phyloP scores from a whole-genome alignment of 2,888 invertebrate species.

The Macrostomum cliftonense region DNA sequence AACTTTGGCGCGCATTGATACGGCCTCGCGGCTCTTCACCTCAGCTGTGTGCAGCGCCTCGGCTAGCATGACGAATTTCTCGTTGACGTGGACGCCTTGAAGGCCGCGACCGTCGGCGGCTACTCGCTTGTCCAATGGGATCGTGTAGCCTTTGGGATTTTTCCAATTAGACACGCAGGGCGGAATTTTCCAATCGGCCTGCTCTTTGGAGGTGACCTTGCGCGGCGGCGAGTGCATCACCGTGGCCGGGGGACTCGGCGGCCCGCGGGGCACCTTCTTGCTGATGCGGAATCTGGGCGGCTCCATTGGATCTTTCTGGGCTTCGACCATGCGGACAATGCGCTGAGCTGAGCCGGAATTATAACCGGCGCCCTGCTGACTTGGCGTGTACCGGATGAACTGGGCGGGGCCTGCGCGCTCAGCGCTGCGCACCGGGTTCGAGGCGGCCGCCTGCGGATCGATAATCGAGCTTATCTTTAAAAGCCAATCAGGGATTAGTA shows the following conservation, averaged over 20 bases:
- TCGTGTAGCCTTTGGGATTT: constrained; percentile 93
- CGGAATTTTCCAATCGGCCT: constrained; percentile 96
- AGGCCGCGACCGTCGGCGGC: constrained; percentile 93
- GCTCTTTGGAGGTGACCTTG: constrained; percentile 86
- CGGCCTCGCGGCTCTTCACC: constrained; percentile 66
- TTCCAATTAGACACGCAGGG: constrained; percentile 99
- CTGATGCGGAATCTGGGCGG: constrained; percentile 93
- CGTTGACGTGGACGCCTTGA: constrained; percentile 80
- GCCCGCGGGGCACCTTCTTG: constrained; percentile 91
- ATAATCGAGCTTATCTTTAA: no score
- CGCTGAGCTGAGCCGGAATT: constrained; percentile 93
- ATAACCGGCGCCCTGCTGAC: constrained; percentile 77
- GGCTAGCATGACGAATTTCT: constrained; percentile 92
- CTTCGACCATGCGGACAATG: constrained; percentile 82
- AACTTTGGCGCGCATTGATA: constrained; percentile 80
- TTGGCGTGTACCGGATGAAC: constrained; percentile 90
- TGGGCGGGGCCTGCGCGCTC: constrained; percentile 80
- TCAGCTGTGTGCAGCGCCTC: constrained; percentile 95
- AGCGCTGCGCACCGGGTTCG: constrained; percentile 83
- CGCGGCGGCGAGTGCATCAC: constrained; percentile 93
- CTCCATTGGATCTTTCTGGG: constrained; percentile 89
- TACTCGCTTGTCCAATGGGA: constrained; percentile 84
- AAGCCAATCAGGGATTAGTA: no score
- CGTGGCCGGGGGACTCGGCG: constrained; percentile 94
- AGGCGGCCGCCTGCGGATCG: constrained; percentile 67